Conservation (phyloP, 2,888 invertebrate species). For the Eurytoma adleriae region DNA sequence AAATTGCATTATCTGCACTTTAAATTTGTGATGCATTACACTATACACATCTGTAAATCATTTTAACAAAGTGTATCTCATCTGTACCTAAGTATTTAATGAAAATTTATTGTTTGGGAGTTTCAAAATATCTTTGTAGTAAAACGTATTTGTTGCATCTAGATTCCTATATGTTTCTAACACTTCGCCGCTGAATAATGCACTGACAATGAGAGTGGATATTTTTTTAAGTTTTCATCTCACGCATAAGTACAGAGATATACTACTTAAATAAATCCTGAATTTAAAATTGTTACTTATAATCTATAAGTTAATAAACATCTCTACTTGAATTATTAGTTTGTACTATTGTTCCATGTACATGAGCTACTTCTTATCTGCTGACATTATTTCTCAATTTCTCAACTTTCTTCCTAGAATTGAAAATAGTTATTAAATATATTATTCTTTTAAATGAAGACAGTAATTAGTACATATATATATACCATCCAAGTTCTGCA, state of each 20-base stretch:
- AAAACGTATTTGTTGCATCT: neutral
- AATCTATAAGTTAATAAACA: neutral
- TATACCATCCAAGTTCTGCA: constrained; percentile 40
- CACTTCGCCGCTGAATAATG: constrained; percentile 12
- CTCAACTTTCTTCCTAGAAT: constrained; percentile 8
- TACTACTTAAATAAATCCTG: neutral
- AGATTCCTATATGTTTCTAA: neutral
- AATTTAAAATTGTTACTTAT: constrained; percentile 21
- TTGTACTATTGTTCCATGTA: constrained; percentile 45
- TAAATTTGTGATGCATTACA: constrained; percentile 12
- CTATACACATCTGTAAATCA: constrained; percentile 27
- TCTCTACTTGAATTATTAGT: constrained; percentile 28
- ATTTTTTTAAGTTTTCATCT: neutral
- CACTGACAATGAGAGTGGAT: constrained; percentile 6
- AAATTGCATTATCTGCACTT: constrained; percentile 14
- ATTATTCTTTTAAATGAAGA: neutral
- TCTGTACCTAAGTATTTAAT: constrained; percentile 43
- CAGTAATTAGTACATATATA: neutral
- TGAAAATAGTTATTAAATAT: neutral
- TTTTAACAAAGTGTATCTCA: constrained; percentile 38
- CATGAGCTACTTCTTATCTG: neutral
- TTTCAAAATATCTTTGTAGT: neutral
- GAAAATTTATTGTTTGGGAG: constrained; percentile 26
- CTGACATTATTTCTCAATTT: constrained; percentile 12
- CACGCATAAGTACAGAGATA: constrained; percentile 12